Base-by-base conservation (phyloP, 2,113 vertebrate species). In the Grus americana region DNA sequence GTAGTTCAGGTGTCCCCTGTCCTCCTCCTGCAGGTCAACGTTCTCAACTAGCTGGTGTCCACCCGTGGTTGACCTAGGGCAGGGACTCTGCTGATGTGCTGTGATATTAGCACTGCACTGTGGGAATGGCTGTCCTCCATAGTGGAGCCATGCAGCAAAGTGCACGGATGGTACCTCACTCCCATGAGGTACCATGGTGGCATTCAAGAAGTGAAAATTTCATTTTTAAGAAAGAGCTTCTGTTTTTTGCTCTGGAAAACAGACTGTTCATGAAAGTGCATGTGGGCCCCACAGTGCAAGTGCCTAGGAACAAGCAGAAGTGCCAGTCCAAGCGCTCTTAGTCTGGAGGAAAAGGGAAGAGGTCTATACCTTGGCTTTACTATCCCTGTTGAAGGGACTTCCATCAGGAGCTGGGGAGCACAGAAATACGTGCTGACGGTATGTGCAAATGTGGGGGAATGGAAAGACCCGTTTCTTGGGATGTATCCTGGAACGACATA, bases 1-100 rank as follows among this genome's bases (percentile, higher is more conserved):
- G 19, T 4, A 20, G 11, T 10, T n/a, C 73, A 55, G 49, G 3
- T 3, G 0, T 15, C 5, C 22, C 3, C 0, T 5, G 2, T 4
- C 38, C 15, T 73, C 55, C 19, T 46, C 12, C 46, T 85, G 24
- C 5, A 38, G 50, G 10, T 24, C 24, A 6, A 20, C 55, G 40
- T 40, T 66, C 47, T 57, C 34, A 71, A 10, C 11, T 4, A 42
- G 58, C 24, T 52, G 74, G 30, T 62, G 70, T 21, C 23, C 36
- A 40, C 11, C 62, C 14, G 21, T 12, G 32, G 50, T 2, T 63
- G 34, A 15, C 27, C 15, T n/a, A 8, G 76, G 30, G 34, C 26
- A 32, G 59, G 11, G 29, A 12, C 36, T 75, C 34, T 54, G 30
- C 55, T 14, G 34, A 12, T 22, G 34, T 14, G 20, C 20, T 26